A percentile compares a stretch with the other conserved stretches of the same genome.
Conservation (phyloP, 1,140 invertebrate species). For the Bicyclus anynana region DNA sequence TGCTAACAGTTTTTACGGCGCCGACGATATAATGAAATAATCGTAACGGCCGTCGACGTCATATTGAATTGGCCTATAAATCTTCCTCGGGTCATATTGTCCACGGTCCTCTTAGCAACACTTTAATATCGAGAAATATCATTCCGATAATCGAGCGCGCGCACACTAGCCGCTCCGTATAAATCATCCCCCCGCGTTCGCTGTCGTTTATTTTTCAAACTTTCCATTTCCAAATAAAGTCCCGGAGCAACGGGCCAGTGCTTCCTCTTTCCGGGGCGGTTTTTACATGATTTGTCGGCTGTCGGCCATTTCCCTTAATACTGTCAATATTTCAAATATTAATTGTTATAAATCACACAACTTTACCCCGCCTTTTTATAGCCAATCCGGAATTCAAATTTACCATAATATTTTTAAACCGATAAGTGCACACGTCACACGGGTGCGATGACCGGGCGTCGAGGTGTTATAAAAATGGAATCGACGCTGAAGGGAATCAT, state of each 20-base stretch:
- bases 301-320: conserved; percentile 73
- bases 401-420: conserved; percentile 48
- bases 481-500: conserved; percentile 44
- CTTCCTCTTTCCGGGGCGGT: conserved; percentile 75
- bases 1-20: conserved; percentile 74
- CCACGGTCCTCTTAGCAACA: conserved; percentile 71
- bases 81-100: conserved; percentile 74
- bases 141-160: conserved; percentile 70
- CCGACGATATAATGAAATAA: conserved; percentile 76
- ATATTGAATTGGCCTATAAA: conserved; percentile 70
- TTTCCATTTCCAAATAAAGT: conserved; percentile 77
- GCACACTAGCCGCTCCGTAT: conserved; percentile 60
- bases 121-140: conserved; percentile 77
- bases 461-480: conserved; percentile 21
- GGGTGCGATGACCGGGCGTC: conserved; percentile 12
- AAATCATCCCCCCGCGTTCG: conserved; percentile 67
- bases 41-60: conserved; percentile 69
- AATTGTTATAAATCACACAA: conserved; percentile 75
- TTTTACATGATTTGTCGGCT: conserved; percentile 75
- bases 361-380: conserved; percentile 48
- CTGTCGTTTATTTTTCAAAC: conserved; percentile 75
- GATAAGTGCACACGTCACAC: conserved; percentile 36
- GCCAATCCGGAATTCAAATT: conserved; percentile 43
- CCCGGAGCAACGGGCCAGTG: conserved; percentile 67
- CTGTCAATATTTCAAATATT: conserved; percentile 77